Conservation (phyloP, 1,140 invertebrate species). For the Hypothenemus hampei region DNA sequence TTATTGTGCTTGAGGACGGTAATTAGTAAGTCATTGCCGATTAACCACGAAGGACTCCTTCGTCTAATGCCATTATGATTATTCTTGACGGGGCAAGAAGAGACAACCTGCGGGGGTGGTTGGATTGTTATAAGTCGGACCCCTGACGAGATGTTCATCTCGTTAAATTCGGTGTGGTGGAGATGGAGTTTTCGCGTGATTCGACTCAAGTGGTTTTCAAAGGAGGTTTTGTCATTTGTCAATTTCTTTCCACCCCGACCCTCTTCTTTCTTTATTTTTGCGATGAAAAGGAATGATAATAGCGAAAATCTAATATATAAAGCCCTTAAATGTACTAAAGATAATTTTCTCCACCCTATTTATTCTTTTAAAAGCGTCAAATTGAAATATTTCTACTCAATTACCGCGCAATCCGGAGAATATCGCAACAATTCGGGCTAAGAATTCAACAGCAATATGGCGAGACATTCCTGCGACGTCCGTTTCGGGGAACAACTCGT, state of each 20-base stretch:
- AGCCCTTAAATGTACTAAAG: no score
- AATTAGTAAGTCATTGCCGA: conserved; percentile 46
- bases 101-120: conserved; percentile 27
- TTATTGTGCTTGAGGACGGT: conserved; percentile 40
- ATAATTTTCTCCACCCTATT: conserved; percentile 16
- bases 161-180: no score
- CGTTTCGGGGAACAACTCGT: conserved; percentile 20
- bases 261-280: no score
- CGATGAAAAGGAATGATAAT: no score
- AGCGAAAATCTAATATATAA: no score
- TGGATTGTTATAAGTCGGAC: conserved; percentile 3
- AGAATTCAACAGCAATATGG: conserved; percentile 33
- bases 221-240: no score
- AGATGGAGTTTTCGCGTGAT: no score
- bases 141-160: conserved; percentile 30
- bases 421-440: conserved; percentile 30
- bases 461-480: conserved; percentile 31
- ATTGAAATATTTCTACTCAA: conserved; percentile 32
- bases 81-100: conserved; percentile 39
- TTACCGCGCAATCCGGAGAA: conserved; percentile 31
- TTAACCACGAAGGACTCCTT: conserved; percentile 45
- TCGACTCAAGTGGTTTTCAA: no score
- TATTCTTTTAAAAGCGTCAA: conserved; percentile 18
- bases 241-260: no score
- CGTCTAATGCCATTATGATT: conserved; percentile 46